phyloP scores from a whole-genome alignment of 2,888 invertebrate genomes.

The Vesta saturnalis region DNA sequence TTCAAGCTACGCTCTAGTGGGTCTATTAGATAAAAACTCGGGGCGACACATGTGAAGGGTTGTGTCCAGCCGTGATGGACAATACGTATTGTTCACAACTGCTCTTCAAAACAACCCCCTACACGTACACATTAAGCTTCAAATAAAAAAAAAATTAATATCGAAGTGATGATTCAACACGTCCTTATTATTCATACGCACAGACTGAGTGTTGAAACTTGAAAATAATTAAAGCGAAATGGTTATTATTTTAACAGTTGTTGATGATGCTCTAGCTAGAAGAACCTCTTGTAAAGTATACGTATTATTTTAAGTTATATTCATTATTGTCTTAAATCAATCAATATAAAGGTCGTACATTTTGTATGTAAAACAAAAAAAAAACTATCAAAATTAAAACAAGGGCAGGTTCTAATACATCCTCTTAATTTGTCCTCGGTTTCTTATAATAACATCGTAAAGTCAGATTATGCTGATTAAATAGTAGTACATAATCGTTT shows the following conservation, averaged over 20 bases:
- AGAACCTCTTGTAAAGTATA: background rate
- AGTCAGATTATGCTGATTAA: no score
- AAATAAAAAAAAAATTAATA: conserved; percentile 29
- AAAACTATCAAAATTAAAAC: no score
- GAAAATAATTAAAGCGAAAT: conserved; percentile 17
- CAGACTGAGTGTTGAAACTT: conserved; percentile 5
- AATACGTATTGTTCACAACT: conserved; percentile 40
- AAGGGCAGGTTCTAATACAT: no score
- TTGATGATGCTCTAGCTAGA: background rate
- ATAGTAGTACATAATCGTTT: no score
- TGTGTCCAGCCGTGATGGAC: conserved; percentile 40
- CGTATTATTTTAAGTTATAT: background rate
- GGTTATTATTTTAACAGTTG: background rate
- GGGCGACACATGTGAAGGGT: conserved; percentile 43
- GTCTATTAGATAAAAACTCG: conserved; percentile 39
- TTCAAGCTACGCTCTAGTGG: conserved; percentile 44
- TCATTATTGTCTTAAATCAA: no score
- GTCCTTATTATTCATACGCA: conserved; percentile 22
- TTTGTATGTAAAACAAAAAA: no score
- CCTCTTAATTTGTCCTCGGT: no score
- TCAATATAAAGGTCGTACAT: no score
- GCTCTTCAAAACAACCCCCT: conserved; percentile 36
- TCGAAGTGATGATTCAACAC: conserved; percentile 29
- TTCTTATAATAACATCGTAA: no score
- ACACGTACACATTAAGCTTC: conserved; percentile 16